These are phyloP conservation scores for Nibea coibor DNA, from an alignment of 2,113 vertebrate genomes.

Conservation along the genomic window DNA sequence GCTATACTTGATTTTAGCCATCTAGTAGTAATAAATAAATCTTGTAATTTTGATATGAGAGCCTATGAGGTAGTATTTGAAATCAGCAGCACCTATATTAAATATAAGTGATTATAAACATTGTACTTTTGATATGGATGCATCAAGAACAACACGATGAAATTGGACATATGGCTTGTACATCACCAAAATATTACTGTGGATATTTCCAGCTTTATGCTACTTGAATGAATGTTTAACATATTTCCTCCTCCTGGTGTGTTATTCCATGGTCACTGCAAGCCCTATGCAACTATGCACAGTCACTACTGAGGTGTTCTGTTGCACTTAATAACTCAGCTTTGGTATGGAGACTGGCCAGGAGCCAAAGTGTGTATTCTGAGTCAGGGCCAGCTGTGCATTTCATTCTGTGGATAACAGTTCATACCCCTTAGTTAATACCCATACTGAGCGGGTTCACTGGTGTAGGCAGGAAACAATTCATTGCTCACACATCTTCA, in stretches of 20 bases:
- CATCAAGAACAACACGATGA: background rate
- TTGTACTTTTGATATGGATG: background rate
- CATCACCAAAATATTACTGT: conserved; percentile 46
- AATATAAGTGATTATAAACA: background rate
- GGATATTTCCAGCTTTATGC: conserved; percentile 24
- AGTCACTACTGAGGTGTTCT: conserved; percentile 71
- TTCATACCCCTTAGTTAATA: conserved; percentile 56
- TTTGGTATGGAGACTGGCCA: conserved; percentile 61
- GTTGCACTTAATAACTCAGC: conserved; percentile 73
- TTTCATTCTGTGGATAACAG: conserved; percentile 64
- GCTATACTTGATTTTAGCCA: background rate
- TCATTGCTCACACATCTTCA: conserved; percentile 67
- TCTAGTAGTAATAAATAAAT: background rate
- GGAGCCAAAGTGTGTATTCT: conserved; percentile 61
- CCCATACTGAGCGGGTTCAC: conserved; percentile 55
- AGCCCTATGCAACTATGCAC: conserved; percentile 31
- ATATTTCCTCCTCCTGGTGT: conserved; percentile 32
- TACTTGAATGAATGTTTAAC: conserved; percentile 11
- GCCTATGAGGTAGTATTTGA: background rate
- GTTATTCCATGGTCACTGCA: conserved; percentile 43
- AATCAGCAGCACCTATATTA: background rate
- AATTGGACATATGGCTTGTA: conserved; percentile 10
- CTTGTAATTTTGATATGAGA: background rate
- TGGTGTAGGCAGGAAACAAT: conserved; percentile 75
- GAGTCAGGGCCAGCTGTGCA: conserved; percentile 76